A percentile compares a stretch with the other conserved stretches of the same genome.
phyloP scores from a whole-genome alignment of 2,888 invertebrate genomes.

The Electrophaes corylata region DNA sequence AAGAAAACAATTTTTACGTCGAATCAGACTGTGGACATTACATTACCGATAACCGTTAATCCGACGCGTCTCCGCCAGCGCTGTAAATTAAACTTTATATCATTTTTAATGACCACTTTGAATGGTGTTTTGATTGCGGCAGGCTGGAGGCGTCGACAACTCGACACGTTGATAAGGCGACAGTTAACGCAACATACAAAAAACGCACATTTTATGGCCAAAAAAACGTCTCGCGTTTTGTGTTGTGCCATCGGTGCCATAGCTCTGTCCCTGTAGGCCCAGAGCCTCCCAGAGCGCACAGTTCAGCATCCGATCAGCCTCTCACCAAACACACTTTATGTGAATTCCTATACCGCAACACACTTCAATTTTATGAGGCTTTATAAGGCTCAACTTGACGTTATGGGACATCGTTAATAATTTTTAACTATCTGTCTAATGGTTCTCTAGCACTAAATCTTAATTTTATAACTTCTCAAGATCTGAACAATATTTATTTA shows the following conservation, averaged over 20 bases:
- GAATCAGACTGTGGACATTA: constrained; percentile 67
- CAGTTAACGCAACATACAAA: constrained; percentile 75
- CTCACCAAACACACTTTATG: constrained; percentile 65
- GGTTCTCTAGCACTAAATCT: constrained; percentile 53
- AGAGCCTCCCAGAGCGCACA: constrained; percentile 36
- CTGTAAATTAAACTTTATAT: constrained; percentile 83
- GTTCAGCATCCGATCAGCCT: constrained; percentile 32
- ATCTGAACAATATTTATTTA: constrained; percentile 27
- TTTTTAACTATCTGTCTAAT: constrained; percentile 65
- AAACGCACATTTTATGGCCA: constrained; percentile 77
- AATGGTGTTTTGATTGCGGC: constrained; percentile 83
- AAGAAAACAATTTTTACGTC: constrained; percentile 71
- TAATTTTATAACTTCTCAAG: constrained; percentile 44
- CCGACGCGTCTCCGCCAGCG: constrained; percentile 62
- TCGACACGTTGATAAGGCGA: constrained; percentile 81
- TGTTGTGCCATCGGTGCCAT: constrained; percentile 26
- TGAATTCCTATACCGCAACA: constrained; percentile 71
- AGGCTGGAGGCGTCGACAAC: constrained; percentile 83
- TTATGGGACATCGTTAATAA: constrained; percentile 69
- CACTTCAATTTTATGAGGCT: constrained; percentile 74
- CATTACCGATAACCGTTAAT: constrained; percentile 78
- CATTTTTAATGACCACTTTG: constrained; percentile 80
- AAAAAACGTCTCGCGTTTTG: constrained; percentile 64
- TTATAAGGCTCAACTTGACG: constrained; percentile 65
- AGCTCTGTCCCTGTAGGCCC: constrained; percentile 14